Base-by-base conservation (phyloP, 2,888 invertebrate genomes). In the Pheosia gnoma region DNA sequence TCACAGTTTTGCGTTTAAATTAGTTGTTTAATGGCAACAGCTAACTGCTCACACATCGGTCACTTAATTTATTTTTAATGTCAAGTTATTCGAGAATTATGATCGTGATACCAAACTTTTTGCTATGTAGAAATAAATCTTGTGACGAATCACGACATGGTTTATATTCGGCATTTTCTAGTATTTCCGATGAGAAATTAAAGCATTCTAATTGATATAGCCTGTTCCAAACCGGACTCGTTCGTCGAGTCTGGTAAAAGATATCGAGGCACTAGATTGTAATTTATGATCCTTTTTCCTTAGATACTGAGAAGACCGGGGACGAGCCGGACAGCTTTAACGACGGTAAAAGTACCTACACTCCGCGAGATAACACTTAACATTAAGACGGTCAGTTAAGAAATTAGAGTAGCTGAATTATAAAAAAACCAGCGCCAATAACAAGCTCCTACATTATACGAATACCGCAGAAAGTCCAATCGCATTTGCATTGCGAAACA, bases 331-430 rank as follows among this genome's bases (percentile, higher is more conserved):
- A 80, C 70, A 72, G 74, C 72, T 80, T 79, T 60, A 39, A 62
- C 59, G 38, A 51, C 75, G 83, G 86, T 85, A 85, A 85, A 82
- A 77, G 76, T 71, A 76, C n/a, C 56, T 43, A 62, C 41, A 59
- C 62, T 57, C 39, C 39, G 56, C 36, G 57, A 61, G 25, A 25
- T 25, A 25, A 25, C 25, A 25, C 25, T 1, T 25, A 25, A 25
- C 25, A 25, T 25, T 25, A 25, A 25, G 25, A 25, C 25, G 25
- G 25, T 74, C 75, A 78, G 77, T 7, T 71, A 74, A 72, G 72
- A 66, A 76, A 73, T 77, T 77, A 80, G 73, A 77, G 81, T 79
- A 57, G 65, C 67, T 60, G 39, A 59, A 67, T 74, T 67, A 63
- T 71, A 53, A 57, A 47, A 61, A 64, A 59, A 55, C 39, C 4